Evolutionary conservation across 2,888 invertebrate genomes (phyloP).

Genomic region (Stegana nigrithorax): DNA sequence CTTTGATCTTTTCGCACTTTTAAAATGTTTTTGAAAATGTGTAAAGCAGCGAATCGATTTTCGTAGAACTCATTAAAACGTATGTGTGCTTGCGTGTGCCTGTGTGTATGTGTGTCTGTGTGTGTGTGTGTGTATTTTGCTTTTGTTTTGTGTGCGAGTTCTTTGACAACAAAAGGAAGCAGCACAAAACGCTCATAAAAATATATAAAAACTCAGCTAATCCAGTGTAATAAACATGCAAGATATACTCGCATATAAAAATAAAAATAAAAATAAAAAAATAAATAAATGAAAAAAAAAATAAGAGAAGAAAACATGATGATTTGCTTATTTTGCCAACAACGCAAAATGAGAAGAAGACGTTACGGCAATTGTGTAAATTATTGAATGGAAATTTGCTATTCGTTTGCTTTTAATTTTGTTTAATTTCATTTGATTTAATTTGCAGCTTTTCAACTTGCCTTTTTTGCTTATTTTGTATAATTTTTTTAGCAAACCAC

Average conservation of each 20-base stretch:
- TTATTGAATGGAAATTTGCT: conserved; percentile 13
- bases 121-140: not conserved
- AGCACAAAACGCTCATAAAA: no score
- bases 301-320: not conserved
- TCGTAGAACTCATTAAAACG: conserved; percentile 56
- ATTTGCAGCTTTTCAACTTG: not conserved
- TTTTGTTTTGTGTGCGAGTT: conserved; percentile 3
- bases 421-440: conserved; percentile 7
- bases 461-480: not conserved
- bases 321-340: conserved; percentile 4
- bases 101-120: not conserved
- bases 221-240: not conserved
- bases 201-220: not conserved
- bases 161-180: conserved; percentile 16
- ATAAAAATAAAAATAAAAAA: not conserved
- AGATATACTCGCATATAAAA: no score
- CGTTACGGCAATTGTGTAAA: conserved; percentile 6
- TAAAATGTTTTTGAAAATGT: conserved; percentile 59
- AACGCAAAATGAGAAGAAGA: not conserved
- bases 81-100: not conserved
- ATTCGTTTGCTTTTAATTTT: no score
- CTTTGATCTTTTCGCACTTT: conserved; percentile 61
- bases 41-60: conserved; percentile 56
- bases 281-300: not conserved
- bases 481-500: not conserved